These are phyloP conservation scores for Drosophila sucinea DNA, from an alignment of 1,140 invertebrate genomes.

Conservation along the genomic window DNA sequence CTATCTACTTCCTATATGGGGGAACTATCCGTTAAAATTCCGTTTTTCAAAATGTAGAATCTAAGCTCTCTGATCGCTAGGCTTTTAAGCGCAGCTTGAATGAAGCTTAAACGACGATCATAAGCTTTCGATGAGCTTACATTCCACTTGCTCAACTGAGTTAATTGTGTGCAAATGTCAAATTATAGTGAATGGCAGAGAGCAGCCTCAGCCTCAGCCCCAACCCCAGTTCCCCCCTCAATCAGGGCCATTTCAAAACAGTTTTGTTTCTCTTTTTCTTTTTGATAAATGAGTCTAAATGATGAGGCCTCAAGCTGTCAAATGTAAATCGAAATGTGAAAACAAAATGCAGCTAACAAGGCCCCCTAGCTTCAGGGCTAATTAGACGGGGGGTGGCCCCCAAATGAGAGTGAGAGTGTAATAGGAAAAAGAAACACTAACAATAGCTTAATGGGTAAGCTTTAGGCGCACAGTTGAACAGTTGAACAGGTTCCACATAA, in stretches of 20 bases:
- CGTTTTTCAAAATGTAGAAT: not conserved
- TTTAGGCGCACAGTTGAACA: conserved; percentile 29
- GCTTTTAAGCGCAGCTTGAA: conserved; percentile 37
- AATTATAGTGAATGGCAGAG: conserved; percentile 47
- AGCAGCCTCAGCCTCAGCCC: not conserved
- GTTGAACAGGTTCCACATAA: conserved; percentile 58
- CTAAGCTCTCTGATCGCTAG: not conserved
- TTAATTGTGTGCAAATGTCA: conserved; percentile 25
- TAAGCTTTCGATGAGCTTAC: conserved; percentile 19
- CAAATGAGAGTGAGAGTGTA: conserved; percentile 70
- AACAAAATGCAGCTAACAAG: conserved; percentile 47
- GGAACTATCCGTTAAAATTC: not conserved
- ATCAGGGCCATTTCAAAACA: conserved; percentile 29
- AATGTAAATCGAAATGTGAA: conserved; percentile 56
- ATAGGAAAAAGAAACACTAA: conserved; percentile 5
- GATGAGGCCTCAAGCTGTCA: conserved; percentile 48
- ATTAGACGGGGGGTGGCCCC: conserved; percentile 33
- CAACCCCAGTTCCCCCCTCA: not conserved
- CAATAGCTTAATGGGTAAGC: conserved; percentile 40
- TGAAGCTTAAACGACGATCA: not conserved
- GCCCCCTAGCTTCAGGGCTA: conserved; percentile 33
- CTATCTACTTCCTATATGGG: not conserved
- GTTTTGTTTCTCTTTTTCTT: conserved; percentile 11
- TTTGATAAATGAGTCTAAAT: conserved; percentile 57
- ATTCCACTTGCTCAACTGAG: conserved; percentile 23